These are phyloP conservation scores for Sceloporus undulatus DNA, from an alignment of 2,113 vertebrate species.

Conservation along the genomic window DNA sequence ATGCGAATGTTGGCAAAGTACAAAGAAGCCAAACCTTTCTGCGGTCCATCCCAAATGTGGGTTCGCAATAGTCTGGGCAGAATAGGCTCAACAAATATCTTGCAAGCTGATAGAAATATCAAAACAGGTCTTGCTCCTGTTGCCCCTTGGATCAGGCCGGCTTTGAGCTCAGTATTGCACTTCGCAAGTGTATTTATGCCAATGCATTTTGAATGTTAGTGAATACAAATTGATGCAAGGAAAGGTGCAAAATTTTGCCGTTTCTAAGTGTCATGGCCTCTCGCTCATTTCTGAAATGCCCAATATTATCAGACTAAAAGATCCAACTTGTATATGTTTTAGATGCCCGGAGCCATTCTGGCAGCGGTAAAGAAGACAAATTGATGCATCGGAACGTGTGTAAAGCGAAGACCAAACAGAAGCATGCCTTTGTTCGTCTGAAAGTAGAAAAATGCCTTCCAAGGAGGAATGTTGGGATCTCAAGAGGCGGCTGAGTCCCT, in stretches of 20 bases:
- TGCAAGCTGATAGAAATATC: background rate
- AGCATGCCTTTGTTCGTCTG: background rate
- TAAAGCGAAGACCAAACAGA: background rate
- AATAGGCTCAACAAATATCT: background rate
- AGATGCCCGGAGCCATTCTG: background rate
- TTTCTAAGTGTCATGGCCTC: background rate
- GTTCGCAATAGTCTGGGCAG: background rate
- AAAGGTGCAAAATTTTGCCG: background rate
- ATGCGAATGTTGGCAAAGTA: background rate
- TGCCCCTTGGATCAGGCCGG: background rate
- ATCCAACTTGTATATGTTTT: background rate
- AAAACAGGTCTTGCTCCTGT: background rate
- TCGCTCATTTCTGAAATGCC: background rate
- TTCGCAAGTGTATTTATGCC: background rate
- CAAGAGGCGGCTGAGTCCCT: background rate
- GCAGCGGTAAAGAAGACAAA: background rate
- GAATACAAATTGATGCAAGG: too few species aligned
- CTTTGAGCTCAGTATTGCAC: background rate
- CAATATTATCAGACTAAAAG: background rate
- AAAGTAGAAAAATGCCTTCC: fast-evolving
- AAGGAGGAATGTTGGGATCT: background rate
- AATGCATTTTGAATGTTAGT: too few species aligned
- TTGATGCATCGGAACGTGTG: background rate
- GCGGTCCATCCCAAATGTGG: background rate
- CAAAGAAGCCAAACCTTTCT: background rate